These are phyloP conservation scores for Schizothorax lantsangensis DNA, from an alignment of 2,797 vertebrate genomes.

Conservation along the genomic window DNA sequence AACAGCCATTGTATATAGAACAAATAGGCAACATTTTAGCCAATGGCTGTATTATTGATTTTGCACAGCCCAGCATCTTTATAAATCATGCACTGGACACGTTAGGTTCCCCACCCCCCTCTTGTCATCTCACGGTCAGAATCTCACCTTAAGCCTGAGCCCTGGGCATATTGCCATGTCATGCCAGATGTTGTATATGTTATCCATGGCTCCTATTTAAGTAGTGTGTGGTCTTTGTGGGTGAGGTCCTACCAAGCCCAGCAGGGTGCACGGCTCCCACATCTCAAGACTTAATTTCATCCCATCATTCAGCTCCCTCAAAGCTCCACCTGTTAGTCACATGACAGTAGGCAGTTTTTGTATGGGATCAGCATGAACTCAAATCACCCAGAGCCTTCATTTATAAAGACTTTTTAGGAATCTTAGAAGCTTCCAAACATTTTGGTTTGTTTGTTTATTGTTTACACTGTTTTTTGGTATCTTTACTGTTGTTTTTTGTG, in stretches of 20 bases:
- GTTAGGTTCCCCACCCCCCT: background rate
- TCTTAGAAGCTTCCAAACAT: background rate
- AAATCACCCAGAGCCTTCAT: background rate
- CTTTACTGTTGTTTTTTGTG: conserved; percentile 3
- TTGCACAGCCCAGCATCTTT: conserved; percentile 22
- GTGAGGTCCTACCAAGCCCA: conserved; percentile 24
- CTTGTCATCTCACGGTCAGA: conserved; percentile 14
- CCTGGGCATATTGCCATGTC: background rate
- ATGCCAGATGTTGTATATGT: conserved; percentile 35
- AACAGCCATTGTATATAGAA: background rate
- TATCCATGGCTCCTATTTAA: conserved; percentile 39
- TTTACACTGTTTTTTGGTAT: background rate
- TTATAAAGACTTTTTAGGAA: background rate
- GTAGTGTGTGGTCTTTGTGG: conserved; percentile 31
- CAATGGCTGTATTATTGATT: conserved; percentile 24
- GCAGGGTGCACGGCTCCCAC: background rate
- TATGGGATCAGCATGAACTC: conserved; percentile 4
- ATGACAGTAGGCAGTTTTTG: conserved; percentile 57
- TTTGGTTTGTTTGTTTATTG: background rate
- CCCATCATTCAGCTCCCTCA: conserved; percentile 60
- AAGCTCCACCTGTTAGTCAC: conserved; percentile 74
- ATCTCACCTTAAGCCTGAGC: background rate
- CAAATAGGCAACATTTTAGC: conserved; percentile 7
- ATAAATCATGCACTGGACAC: conserved; percentile 17
- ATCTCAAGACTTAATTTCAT: conserved; percentile 64